Base-by-base conservation (phyloP, 2,888 invertebrate species). In the Nomada hirtipes region DNA sequence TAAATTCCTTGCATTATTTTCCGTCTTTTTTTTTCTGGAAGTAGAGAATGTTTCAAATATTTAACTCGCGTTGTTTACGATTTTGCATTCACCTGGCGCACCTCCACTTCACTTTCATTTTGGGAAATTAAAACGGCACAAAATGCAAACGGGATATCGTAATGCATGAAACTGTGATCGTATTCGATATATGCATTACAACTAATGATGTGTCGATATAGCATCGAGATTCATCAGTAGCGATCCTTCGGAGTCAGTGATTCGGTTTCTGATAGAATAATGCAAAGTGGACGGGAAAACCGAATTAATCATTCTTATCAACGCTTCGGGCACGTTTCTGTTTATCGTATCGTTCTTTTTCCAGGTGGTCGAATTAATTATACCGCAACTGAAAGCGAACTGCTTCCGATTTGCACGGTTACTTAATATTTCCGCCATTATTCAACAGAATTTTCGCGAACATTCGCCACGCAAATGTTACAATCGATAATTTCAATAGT, bases 261-360 rank as follows among this genome's bases (percentile, higher is more conserved):
- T 67, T 70, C 50, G 50, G 44, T 53, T 44, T 67, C 60, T 44
- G 75, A n/a, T 20, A 29, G 50, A 42, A 63, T 47, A 60, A 68
- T 44, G 68, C 59, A 59, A 71, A 76, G 36, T 50, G 52, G 65
- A 50, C 29, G 47, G 15, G 47, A 53, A 69, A 69, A 55, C 42
- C 20, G 72, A 81, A 81, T 72, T 76, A 74, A 82, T 79, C 67
- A 69, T 76, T 64, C 69, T 76, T 82, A 82, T 82, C 82, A 57
- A 47, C 52, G 75, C 50, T 71, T 67, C 61, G 61, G 44, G 57
- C 47, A 50, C 53, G 44, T 74, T 76, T 61, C 75, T 26, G 72
- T 86, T 85, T 83, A 72, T 83, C 70, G 55, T 60, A 23, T 68
- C 64, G 73, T 64, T 79, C 50, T 72, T 75, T 69, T 60, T 47